phyloP scores from a whole-genome alignment of 2,113 vertebrate genomes.

The Andinoacara biseriatus region DNA sequence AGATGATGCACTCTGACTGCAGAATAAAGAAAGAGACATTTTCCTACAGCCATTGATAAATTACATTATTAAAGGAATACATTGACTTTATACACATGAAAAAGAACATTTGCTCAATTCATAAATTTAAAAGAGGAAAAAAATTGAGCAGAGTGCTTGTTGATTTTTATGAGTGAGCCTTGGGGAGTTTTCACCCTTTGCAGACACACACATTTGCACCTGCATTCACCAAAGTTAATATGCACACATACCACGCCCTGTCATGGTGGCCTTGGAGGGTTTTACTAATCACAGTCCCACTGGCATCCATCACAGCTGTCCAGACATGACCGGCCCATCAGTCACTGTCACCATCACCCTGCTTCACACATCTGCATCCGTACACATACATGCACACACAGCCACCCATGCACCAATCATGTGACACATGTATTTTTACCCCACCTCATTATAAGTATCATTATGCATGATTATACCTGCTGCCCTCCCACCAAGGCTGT shows the following conservation, averaged over 20 bases:
- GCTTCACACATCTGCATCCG: slow-evolving; percentile 60
- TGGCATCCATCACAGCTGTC: slow-evolving; percentile 78
- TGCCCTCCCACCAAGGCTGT: slow-evolving; percentile 66
- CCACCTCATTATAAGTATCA: slow-evolving; percentile 76
- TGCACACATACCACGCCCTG: slow-evolving; percentile 30
- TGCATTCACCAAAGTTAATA: background rate
- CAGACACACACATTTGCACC: slow-evolving; percentile 21
- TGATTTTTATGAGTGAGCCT: slow-evolving; percentile 37
- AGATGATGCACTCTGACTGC: background rate
- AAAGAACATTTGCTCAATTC: slow-evolving; percentile 21
- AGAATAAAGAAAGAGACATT: background rate
- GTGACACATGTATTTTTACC: slow-evolving; percentile 76
- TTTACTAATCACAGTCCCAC: slow-evolving; percentile 75
- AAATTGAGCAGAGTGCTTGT: slow-evolving; percentile 41
- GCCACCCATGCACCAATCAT: slow-evolving; percentile 50
- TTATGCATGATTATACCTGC: slow-evolving; percentile 80
- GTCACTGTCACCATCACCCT: slow-evolving; percentile 72
- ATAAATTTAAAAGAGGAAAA: slow-evolving; percentile 27
- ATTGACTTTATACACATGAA: slow-evolving; percentile 25
- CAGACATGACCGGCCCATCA: slow-evolving; percentile 71
- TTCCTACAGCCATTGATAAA: slow-evolving; percentile 29
- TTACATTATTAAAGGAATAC: slow-evolving; percentile 41
- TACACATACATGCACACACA: slow-evolving; percentile 33
- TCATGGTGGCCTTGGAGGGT: slow-evolving; percentile 66
- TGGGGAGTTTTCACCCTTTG: slow-evolving; percentile 23